Conservation (phyloP, 2,888 invertebrate species). For the Yponomeuta evonymella region DNA sequence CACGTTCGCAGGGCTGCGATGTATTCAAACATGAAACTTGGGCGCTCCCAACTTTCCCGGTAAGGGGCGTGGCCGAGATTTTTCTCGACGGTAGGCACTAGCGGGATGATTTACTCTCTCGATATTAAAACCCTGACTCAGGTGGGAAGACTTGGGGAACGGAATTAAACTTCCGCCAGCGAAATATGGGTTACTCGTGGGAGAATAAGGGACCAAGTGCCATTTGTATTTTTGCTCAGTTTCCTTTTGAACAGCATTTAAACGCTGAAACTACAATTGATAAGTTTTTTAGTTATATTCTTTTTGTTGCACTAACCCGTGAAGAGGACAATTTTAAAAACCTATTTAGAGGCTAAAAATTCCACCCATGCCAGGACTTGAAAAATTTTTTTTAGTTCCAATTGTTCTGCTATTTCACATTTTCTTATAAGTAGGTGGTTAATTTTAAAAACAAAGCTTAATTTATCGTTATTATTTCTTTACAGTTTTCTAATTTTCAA, state of each 20-base stretch:
- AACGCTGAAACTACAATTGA: too few species aligned
- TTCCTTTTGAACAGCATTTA: background rate
- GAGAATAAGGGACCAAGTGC: background rate
- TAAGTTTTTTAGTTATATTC: too few species aligned
- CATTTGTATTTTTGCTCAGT: background rate
- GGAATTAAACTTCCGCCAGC: conserved; percentile 51
- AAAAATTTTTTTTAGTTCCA: too few species aligned
- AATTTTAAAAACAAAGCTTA: too few species aligned
- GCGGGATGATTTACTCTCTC: conserved; percentile 54
- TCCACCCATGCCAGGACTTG: too few species aligned
- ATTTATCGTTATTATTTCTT: too few species aligned
- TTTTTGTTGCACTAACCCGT: too few species aligned
- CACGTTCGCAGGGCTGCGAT: background rate
- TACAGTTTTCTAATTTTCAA: background rate
- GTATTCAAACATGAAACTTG: background rate
- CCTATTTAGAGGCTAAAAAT: too few species aligned
- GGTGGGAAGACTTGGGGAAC: conserved; percentile 47
- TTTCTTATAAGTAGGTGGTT: too few species aligned
- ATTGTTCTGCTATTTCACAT: too few species aligned
- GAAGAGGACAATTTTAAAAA: too few species aligned
- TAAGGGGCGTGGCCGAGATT: background rate
- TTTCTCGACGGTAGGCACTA: conserved; percentile 38
- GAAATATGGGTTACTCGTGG: conserved; percentile 41
- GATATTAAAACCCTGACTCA: conserved; percentile 51
- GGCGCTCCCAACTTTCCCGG: conserved; percentile 1